Percentiles rank a stretch among this genome's conserved stretches.
phyloP scores from a whole-genome alignment of 2,113 vertebrate species.

The Tragelaphus buxtoni region DNA sequence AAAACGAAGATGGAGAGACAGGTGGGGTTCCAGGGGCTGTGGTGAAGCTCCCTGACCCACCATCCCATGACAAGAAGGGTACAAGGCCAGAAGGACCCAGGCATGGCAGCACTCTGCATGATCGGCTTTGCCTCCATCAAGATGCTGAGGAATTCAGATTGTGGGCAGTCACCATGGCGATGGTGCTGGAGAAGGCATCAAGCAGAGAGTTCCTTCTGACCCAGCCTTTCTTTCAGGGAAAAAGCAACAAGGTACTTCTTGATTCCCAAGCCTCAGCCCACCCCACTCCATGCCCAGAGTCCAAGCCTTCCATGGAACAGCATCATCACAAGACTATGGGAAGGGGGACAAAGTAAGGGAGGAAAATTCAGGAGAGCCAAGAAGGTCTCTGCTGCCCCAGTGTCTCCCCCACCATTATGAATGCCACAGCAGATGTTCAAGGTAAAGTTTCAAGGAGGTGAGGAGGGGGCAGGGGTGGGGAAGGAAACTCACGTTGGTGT shows the following conservation, averaged over 20 bases:
- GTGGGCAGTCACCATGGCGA: neutral
- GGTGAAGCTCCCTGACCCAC: neutral
- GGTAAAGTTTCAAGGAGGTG: neutral
- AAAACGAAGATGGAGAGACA: neutral
- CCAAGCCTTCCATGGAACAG: neutral
- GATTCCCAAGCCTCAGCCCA: neutral
- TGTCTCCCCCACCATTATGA: neutral
- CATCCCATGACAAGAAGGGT: neutral
- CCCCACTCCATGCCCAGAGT: neutral
- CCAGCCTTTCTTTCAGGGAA: neutral
- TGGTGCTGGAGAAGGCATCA: neutral
- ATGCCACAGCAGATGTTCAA: neutral
- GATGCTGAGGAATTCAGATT: neutral
- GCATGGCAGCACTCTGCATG: neutral
- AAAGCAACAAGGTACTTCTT: neutral
- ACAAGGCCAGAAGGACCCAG: neutral
- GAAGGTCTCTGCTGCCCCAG: neutral
- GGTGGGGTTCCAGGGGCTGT: neutral
- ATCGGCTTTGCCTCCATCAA: neutral
- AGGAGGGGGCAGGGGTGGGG: rapidly evolving
- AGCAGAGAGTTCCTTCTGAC: neutral
- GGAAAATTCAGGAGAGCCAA: neutral
- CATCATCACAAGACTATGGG: neutral
- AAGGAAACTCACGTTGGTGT: neutral
- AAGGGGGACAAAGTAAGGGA: neutral